phyloP scores from a whole-genome alignment of 2,113 vertebrate species.

The Alces alces region DNA sequence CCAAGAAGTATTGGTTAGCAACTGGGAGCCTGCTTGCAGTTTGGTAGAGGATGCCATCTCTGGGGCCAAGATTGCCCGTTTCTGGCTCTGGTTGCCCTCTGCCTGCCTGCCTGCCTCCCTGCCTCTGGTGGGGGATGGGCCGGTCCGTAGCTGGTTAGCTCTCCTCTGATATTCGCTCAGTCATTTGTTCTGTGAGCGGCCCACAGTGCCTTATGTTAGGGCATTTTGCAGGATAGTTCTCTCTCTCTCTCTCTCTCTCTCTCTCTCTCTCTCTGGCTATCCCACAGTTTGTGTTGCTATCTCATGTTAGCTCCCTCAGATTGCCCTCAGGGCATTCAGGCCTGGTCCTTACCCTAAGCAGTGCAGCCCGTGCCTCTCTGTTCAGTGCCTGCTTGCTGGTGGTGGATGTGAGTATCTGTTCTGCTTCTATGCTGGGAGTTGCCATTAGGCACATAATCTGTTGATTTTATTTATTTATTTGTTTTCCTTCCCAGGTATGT shows the following conservation, averaged over 20 bases:
- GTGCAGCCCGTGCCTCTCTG: neutral
- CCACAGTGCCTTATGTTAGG: neutral
- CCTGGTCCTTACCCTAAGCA: neutral
- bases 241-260: neutral
- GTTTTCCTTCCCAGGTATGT: neutral
- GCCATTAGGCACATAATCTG: neutral
- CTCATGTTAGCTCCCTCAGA: neutral
- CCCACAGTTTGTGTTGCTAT: neutral
- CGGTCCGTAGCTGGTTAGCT: no score
- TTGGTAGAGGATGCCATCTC: no score
- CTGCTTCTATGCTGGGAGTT: neutral
- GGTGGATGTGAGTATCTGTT: rapidly evolving
- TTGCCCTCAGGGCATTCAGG: neutral
- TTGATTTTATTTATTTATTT: neutral
- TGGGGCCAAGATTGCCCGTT: no score
- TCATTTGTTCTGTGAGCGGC: no score
- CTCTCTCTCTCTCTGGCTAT: neutral
- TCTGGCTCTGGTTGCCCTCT: no score
- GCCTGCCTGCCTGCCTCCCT: no score
- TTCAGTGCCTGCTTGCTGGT: neutral
- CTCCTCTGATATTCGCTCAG: no score
- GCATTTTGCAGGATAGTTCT: neutral
- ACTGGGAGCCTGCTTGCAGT: no score
- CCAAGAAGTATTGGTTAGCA: no score
- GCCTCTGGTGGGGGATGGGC: no score